phyloP scores from a whole-genome alignment of 2,888 invertebrate genomes.

The Sinodicranocentrus sp. region DNA sequence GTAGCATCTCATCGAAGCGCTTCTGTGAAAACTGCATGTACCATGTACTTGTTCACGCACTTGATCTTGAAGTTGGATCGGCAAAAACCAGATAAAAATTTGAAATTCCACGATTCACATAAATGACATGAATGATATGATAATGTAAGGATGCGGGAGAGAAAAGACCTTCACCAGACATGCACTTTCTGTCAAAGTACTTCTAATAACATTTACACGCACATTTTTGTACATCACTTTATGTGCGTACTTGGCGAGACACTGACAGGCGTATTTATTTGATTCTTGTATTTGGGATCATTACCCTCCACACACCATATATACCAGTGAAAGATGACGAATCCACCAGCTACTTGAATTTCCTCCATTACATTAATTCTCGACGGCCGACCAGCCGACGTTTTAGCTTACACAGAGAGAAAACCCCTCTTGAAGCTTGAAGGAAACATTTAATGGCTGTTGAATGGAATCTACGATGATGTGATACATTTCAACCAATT shows the following conservation, averaged over 20 bases:
- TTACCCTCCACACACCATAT: constrained; percentile 42
- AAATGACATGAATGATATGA: constrained; percentile 19
- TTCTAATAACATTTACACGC: constrained; percentile 5
- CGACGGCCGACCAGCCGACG: no score
- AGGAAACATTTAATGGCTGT: neutral
- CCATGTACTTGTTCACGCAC: neutral
- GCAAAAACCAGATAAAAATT: constrained; percentile 23
- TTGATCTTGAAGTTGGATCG: constrained; percentile 11
- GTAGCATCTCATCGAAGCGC: no score
- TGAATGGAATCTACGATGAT: constrained; percentile 31
- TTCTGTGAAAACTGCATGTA: neutral
- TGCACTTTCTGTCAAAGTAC: neutral
- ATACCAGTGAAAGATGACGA: constrained; percentile 24
- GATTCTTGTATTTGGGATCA: constrained; percentile 29
- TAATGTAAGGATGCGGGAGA: neutral
- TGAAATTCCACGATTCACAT: constrained; percentile 8
- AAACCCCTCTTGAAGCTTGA: constrained; percentile 3
- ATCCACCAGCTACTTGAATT: constrained; percentile 33
- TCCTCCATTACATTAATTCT: constrained; percentile 25
- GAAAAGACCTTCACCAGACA: no score
- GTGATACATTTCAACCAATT: constrained; percentile 61
- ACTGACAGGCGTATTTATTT: no score
- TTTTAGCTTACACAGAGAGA: no score
- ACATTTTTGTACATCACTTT: neutral
- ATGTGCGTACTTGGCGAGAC: no score